Base-by-base conservation (phyloP, 1,140 invertebrate genomes). In the Drosophila navojoa region DNA sequence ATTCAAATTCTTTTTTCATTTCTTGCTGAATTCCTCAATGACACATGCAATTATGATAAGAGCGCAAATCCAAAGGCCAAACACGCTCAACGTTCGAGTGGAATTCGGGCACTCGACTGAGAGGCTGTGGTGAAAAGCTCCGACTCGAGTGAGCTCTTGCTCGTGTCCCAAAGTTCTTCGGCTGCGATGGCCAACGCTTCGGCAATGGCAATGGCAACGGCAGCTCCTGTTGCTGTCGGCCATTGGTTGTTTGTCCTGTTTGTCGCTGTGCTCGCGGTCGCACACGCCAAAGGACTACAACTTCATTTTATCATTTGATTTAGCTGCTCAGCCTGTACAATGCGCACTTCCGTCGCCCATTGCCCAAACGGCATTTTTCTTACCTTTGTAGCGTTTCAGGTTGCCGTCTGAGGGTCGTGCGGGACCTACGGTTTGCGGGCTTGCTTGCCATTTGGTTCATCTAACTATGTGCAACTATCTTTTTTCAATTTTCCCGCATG, bases 241-340 rank as follows among this genome's bases (percentile, higher is more conserved):
- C 45, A 15, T 40, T 55, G 50, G 32, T 6, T 44, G 45, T 15
- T 38, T 59, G 29, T 38, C 22, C 47, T 49, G 9, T 16, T 19
- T 50, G 10, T 25, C 50, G 16, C 19, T 40, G 49, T 32, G 25
- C 10, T 53, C 25, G 55, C 47, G 61, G n/a, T 35, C 40, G 42
- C 52, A 25, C 29, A 53, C 70, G 71, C 66, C 50, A 57, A 60
- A 45, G 76, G 59, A 59, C 81, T 62, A 73, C 63, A 77, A 79
- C 71, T 82, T 89, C 76, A 82, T 79, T 87, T 77, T 87, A 87
- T 87, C 76, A 87, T 82, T 89, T 89, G 84, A 87, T 87, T 87
- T 89, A 87, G 71, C 82, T 82, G 82, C 69, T 49, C 74, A 87
- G 76, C 76, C 81, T 82, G 77, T 79, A 79, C 82, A 87, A 82